Conservation (phyloP, 2,888 invertebrate species). For the Xylophagus ater region DNA sequence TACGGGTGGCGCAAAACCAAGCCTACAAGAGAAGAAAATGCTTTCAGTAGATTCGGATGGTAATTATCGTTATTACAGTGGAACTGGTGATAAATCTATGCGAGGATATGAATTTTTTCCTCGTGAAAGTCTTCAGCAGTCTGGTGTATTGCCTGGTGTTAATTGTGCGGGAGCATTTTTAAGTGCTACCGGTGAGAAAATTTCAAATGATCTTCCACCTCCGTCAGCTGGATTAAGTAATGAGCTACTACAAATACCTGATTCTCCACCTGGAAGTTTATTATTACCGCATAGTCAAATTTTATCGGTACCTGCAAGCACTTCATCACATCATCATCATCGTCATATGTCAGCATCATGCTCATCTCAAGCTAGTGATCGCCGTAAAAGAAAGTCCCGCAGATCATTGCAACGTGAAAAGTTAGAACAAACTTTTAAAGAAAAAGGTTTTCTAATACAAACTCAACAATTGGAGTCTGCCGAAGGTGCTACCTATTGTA, state of each 20-base stretch:
- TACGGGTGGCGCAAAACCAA: conserved; percentile 81
- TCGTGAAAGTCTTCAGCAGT: conserved; percentile 55
- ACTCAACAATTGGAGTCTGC: conserved; percentile 88
- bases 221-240: conserved; percentile 34
- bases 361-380: conserved; percentile 20
- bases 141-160: conserved; percentile 43
- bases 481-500: conserved; percentile 88
- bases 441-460: conserved; percentile 85
- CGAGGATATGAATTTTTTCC: conserved; percentile 67
- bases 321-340: neutral
- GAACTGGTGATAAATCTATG: conserved; percentile 71
- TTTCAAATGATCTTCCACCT: conserved; percentile 31
- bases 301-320: neutral
- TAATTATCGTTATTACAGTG: conserved; percentile 77
- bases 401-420: conserved; percentile 80
- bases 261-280: conserved; percentile 28
- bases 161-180: conserved; percentile 43
- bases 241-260: conserved; percentile 34
- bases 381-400: conserved; percentile 61
- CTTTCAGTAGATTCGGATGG: conserved; percentile 82
- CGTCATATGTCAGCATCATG: conserved; percentile 18
- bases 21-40: conserved; percentile 84
- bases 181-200: conserved; percentile 43
- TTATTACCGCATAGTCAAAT: conserved; percentile 21
- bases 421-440: conserved; percentile 83